Evolutionary conservation across 1,140 invertebrate species (phyloP).

Genomic region (Arctopsyche grandis): DNA sequence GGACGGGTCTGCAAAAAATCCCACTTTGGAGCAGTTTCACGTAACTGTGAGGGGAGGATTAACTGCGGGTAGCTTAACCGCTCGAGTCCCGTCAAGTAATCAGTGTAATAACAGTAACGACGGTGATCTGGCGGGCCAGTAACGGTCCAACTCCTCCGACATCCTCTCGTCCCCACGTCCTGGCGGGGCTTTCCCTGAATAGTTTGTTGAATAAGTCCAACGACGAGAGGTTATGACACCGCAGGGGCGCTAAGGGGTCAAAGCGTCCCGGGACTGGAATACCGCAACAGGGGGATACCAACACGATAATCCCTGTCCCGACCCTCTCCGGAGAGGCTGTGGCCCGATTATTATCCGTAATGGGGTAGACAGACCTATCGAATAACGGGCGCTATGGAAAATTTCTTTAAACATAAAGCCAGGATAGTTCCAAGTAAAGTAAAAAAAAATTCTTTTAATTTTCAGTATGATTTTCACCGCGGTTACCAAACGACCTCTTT

Average conservation of each 20-base stretch:
- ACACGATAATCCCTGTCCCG: not conserved
- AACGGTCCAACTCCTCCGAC: not conserved
- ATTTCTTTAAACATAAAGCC: no score
- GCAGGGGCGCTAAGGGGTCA: slow-evolving; percentile 7
- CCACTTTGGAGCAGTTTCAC: no score
- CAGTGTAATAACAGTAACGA: slow-evolving; percentile 26
- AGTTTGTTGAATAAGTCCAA: not conserved
- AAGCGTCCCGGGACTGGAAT: not conserved
- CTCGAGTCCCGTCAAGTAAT: slow-evolving; percentile 2
- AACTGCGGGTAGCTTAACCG: not conserved
- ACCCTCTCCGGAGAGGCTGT: not conserved
- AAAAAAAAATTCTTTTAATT: no score
- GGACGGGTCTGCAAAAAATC: no score
- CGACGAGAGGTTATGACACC: slow-evolving; percentile 5
- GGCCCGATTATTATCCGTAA: slow-evolving; percentile 8
- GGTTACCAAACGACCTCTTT: no score
- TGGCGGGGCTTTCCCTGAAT: not conserved
- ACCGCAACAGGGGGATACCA: not conserved
- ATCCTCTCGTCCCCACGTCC: not conserved
- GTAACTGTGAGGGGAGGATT: not conserved
- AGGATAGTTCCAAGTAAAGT: no score
- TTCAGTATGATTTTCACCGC: no score
- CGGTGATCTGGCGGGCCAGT: not conserved
- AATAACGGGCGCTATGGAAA: no score
- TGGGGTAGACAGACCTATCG: not conserved